Conservation (phyloP, 2,113 vertebrate genomes). For the Aplodontia rufa region DNA sequence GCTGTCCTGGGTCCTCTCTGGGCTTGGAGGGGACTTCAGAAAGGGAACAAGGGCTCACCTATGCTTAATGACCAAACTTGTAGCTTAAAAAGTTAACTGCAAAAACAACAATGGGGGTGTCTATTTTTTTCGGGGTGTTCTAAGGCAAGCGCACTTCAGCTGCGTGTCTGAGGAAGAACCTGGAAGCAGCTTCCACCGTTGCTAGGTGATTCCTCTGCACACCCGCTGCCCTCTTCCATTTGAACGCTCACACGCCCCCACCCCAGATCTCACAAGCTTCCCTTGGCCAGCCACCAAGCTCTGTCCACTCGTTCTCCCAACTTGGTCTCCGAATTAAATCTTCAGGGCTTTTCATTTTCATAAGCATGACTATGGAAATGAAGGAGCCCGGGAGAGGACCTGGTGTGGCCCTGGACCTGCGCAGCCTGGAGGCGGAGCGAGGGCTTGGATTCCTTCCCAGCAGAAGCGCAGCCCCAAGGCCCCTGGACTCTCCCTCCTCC, state of each 20-base stretch:
- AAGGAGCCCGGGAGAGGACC: background rate
- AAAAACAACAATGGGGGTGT: background rate
- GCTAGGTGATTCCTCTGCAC: background rate
- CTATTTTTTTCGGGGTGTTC: background rate
- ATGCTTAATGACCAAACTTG: background rate
- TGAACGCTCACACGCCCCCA: background rate
- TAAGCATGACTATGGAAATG: background rate
- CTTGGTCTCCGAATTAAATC: background rate
- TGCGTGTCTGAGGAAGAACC: background rate
- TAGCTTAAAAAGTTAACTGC: background rate
- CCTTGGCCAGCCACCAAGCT: background rate
- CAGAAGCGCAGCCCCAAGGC: accelerated
- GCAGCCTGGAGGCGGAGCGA: background rate
- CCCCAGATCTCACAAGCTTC: background rate
- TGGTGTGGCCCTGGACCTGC: background rate
- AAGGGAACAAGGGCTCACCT: accelerated
- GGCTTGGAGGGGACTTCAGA: background rate
- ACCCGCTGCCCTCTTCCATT: background rate
- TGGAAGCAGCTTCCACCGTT: background rate
- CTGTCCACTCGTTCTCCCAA: constrained; percentile 22
- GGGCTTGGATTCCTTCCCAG: background rate
- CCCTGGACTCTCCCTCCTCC: background rate
- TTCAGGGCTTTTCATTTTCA: background rate
- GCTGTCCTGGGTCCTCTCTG: background rate
- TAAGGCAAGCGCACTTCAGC: background rate